Evolutionary conservation across 92 coral and sea anemone species (phyloP).

Genomic region (Epizoanthus stellaris): DNA sequence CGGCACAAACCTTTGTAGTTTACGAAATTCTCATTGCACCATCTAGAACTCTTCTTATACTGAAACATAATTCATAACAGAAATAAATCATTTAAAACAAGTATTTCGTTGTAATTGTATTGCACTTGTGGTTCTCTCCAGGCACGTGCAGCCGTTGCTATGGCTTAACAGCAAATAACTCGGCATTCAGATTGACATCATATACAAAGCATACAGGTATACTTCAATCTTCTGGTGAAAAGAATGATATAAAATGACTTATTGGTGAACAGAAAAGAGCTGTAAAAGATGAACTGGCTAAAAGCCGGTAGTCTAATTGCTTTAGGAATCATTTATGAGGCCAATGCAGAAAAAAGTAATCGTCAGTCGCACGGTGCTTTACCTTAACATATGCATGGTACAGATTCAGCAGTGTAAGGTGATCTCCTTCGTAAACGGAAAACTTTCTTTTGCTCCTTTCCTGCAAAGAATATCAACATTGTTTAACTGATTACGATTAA

Average conservation of each 20-base stretch:
- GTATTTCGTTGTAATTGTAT: background rate
- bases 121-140: too few species aligned
- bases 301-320: background rate
- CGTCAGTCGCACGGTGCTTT: background rate
- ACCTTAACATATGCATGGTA: slow-evolving; percentile 86
- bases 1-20: slow-evolving; percentile 83
- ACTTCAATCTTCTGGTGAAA: too few species aligned
- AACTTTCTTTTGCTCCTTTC: slow-evolving; percentile 88
- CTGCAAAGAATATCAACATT: slow-evolving; percentile 32
- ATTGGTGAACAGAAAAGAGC: too few species aligned
- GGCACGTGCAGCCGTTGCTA: too few species aligned
- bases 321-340: too few species aligned
- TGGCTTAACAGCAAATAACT: too few species aligned
- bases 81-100: background rate
- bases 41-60: slow-evolving; percentile 92
- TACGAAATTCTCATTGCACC: slow-evolving; percentile 96
- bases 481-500: too few species aligned
- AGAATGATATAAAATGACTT: too few species aligned
- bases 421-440: slow-evolving; percentile 97
- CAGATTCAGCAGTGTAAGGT: slow-evolving; percentile 87
- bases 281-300: background rate
- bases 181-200: too few species aligned
- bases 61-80: slow-evolving; percentile 12
- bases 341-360: background rate
- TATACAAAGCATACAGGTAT: too few species aligned